These are phyloP conservation scores for Phrynocephalus versicolor DNA, from an alignment of 2,113 vertebrate genomes.

Conservation along the genomic window DNA sequence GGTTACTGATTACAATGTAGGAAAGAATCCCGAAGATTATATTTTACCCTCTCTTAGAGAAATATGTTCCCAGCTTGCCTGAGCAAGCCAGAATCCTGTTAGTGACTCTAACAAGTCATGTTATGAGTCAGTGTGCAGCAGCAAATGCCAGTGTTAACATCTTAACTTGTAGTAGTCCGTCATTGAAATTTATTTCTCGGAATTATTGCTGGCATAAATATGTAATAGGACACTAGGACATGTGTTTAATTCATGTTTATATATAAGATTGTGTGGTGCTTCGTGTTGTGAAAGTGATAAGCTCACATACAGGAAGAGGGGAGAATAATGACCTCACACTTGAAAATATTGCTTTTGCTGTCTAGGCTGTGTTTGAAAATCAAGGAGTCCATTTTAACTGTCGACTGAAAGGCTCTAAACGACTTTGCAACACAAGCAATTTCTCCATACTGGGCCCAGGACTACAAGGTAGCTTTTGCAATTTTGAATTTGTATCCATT, in stretches of 20 bases:
- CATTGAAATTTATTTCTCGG: too few species aligned
- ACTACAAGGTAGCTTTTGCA: constrained; percentile 80
- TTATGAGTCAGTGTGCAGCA: too few species aligned
- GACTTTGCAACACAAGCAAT: constrained; percentile 93
- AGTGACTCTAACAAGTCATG: too few species aligned
- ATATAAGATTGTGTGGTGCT: not conserved
- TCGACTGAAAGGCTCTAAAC: constrained; percentile 76
- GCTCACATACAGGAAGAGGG: not conserved
- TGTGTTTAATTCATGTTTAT: not conserved
- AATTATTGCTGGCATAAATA: too few species aligned
- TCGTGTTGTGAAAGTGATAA: not conserved
- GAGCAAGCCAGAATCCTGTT: too few species aligned
- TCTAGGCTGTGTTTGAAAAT: constrained; percentile 82
- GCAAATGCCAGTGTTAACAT: too few species aligned
- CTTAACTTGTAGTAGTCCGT: too few species aligned
- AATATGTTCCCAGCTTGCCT: too few species aligned
- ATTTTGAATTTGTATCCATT: not conserved
- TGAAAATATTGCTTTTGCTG: not conserved
- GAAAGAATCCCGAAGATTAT: too few species aligned
- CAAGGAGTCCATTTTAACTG: constrained; percentile 85
- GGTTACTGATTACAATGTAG: too few species aligned
- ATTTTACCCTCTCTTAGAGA: too few species aligned
- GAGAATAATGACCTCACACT: fast-evolving
- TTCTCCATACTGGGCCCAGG: constrained; percentile 87
- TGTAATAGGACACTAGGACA: too few species aligned